These are phyloP conservation scores for Hypercompe scribonia DNA, from an alignment of 2,888 invertebrate genomes.

Conservation along the genomic window DNA sequence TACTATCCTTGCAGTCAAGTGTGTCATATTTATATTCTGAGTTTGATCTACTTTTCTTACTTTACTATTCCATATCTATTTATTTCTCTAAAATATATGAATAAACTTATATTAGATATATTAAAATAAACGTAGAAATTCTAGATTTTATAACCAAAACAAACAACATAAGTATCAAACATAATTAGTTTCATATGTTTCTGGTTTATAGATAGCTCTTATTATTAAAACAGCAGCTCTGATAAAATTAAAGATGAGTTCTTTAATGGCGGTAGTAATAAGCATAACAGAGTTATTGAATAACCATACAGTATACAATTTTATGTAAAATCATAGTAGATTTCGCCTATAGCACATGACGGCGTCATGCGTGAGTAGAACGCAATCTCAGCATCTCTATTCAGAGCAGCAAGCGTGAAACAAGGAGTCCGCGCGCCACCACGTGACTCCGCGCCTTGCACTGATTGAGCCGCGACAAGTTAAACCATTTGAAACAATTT, in stretches of 20 bases:
- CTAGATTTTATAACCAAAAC: too few relatives aligned
- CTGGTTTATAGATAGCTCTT: too few relatives aligned
- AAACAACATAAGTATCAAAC: too few relatives aligned
- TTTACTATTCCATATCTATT: too few relatives aligned
- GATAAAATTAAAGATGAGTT: neutral
- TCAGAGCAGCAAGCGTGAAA: constrained; percentile 73
- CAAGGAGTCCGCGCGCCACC: constrained; percentile 53
- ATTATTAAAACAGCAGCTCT: too few relatives aligned
- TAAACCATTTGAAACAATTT: constrained; percentile 87
- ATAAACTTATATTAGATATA: too few relatives aligned
- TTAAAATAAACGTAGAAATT: too few relatives aligned
- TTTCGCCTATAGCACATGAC: constrained; percentile 7
- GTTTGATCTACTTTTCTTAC: too few relatives aligned
- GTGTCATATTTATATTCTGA: too few relatives aligned
- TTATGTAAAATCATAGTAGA: neutral
- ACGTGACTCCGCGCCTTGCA: constrained; percentile 55
- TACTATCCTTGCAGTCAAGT: too few relatives aligned
- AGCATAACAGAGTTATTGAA: neutral
- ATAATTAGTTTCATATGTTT: too few relatives aligned
- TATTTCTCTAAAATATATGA: too few relatives aligned
- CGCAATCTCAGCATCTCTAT: constrained; percentile 66
- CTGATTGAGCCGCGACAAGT: constrained; percentile 87
- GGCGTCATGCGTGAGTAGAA: constrained; percentile 48
- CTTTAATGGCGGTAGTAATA: neutral
- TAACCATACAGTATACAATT: neutral